A percentile compares a stretch with the other conserved stretches of the same genome.
phyloP scores from a whole-genome alignment of 1,140 invertebrate species.

The Aphidius gifuensis region DNA sequence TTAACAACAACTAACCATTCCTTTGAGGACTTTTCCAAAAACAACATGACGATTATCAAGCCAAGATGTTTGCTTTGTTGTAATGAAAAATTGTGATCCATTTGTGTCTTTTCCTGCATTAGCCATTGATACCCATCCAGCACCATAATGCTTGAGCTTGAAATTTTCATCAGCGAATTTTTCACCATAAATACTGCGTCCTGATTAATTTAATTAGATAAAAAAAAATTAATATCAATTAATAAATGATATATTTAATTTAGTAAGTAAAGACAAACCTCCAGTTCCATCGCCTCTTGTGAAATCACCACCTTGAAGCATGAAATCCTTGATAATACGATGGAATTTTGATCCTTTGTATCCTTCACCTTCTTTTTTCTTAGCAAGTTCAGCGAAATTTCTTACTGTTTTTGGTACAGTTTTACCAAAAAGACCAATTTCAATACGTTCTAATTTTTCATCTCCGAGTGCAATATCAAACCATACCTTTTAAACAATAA shows the following conservation, averaged over 20 bases:
- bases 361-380: constrained; percentile 74
- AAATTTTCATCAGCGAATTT: constrained; percentile 96
- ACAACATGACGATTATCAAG: constrained; percentile 95
- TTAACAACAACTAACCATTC: constrained; percentile 68
- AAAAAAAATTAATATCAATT: constrained; percentile 16
- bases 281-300: constrained; percentile 91
- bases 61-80: constrained; percentile 88
- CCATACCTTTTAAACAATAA: constrained; percentile 69
- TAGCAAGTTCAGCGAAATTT: constrained; percentile 86
- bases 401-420: constrained; percentile 92
- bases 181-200: constrained; percentile 90
- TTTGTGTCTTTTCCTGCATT: constrained; percentile 96
- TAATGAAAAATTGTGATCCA: constrained; percentile 98
- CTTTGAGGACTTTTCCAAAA: constrained; percentile 90
- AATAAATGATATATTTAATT: constrained; percentile 3
- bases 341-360: constrained; percentile 91
- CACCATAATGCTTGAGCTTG: constrained; percentile 94
- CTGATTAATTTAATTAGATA: constrained; percentile 49
- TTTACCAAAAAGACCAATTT: constrained; percentile 92
- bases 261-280: constrained; percentile 55
- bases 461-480: constrained; percentile 91
- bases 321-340: constrained; percentile 89
- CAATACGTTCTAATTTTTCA: constrained; percentile 72
- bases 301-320: constrained; percentile 94
- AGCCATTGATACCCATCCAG: constrained; percentile 96